Evolutionary conservation across 2,888 invertebrate species (phyloP).

Genomic region (Oscheius sp.): DNA sequence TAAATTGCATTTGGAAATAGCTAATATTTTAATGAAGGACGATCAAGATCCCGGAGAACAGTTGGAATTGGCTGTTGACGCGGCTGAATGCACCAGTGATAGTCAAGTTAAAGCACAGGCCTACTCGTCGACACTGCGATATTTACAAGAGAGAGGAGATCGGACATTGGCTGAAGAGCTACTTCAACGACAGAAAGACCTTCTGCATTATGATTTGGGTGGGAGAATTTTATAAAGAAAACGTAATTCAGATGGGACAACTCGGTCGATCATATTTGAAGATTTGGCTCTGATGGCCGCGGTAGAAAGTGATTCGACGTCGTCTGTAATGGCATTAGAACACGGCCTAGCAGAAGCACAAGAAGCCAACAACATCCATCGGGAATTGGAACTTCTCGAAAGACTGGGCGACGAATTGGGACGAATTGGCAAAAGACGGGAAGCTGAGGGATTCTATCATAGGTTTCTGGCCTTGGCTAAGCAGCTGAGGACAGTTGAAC

Average conservation of each 20-base stretch:
- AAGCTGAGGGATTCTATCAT: conserved; percentile 30
- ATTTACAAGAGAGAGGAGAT: background rate
- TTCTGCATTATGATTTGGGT: conserved; percentile 25
- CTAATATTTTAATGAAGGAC: background rate
- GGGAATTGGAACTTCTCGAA: conserved; percentile 30
- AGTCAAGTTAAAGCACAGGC: background rate
- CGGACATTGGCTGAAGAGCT: conserved; percentile 3
- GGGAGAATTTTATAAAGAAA: too few species aligned
- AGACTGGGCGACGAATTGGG: conserved; percentile 26
- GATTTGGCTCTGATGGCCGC: conserved; percentile 30
- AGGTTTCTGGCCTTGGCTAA: conserved; percentile 29
- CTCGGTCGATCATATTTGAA: conserved; percentile 29
- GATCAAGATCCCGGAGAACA: conserved; percentile 7
- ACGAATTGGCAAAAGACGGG: conserved; percentile 3
- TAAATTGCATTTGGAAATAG: background rate
- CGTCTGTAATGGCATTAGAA: conserved; percentile 23
- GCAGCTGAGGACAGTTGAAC: conserved; percentile 16
- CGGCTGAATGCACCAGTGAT: conserved; percentile 5
- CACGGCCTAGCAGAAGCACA: conserved; percentile 34
- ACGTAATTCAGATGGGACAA: conserved; percentile 5
- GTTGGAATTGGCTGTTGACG: background rate
- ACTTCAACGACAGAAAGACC: conserved; percentile 27
- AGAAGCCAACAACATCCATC: conserved; percentile 22
- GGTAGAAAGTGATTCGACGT: conserved; percentile 1
- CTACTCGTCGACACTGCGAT: conserved; percentile 4